Evolutionary conservation across 2,888 invertebrate genomes (phyloP), one percentile per base, ranked within the genome.

Genomic region (Drosophila merina): DNA sequence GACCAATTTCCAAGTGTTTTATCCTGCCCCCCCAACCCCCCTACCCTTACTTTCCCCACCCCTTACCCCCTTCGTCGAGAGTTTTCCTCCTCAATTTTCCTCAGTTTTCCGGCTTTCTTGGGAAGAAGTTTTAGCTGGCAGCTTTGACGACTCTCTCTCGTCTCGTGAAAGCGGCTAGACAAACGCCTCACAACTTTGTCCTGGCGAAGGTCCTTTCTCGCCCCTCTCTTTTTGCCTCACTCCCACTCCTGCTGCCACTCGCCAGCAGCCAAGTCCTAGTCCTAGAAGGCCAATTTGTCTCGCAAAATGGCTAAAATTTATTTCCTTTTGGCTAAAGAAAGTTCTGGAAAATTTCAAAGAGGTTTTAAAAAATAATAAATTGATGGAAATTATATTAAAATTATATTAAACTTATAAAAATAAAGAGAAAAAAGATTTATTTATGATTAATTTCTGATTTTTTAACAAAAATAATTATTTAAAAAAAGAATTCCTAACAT

Each of bases 1-100:
- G 72, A 75, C 72, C 87, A 84, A 84, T 84, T 86, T 69, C 85
- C 68, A 77, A 86, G 81, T 77, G 84, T 74, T 68, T 57, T 31
- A 30, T 76, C 70, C 14, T 64, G 59, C 60, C 59, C 50, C 49
- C 59, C 20, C 12, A 10, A 26, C 64, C 52, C 8, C 76, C 52
- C 76, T 59, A 14, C 14, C 14, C 14, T 14, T 14, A 14, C 14
- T 5, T n/a, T 6, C n/a, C 25, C 12, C 5, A 36, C 28, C 28
- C 28, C 5, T 5, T 28, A 28, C 28, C 20, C 2, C 20, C 20
- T 2, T 20, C 20, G 1, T 20, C 1, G 20, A 20, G 20, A 20
- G 20, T 20, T 20, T 20, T 28, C 36, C n/a, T n/a, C 36, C 4
- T n/a, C n/a, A 36, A 36, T 12, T 36, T 36, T n/a, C 36, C 6